Base-by-base conservation (phyloP, 2,888 invertebrate genomes). In the Melinaea menophilus region DNA sequence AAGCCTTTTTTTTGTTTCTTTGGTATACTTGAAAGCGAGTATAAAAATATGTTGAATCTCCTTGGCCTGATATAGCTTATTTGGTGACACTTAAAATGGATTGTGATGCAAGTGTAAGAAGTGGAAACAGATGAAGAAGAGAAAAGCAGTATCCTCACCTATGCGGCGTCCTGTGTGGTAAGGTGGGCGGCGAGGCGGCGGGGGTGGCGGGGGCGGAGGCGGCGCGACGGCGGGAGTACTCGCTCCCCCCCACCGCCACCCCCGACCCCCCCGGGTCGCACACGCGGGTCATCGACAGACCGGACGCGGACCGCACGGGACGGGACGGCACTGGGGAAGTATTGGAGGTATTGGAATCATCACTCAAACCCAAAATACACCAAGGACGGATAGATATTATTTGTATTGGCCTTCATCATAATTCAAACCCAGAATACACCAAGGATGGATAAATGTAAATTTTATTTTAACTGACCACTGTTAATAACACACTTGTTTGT, bases 141-240 rank as follows among this genome's bases (percentile, higher is more conserved):
- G 41, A 41, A 2, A 51, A 31, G 51, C 22, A 51, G 11, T 1
- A 51, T 22, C 4, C 31, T 73, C 65, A 88, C 89, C 89, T 86
- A 68, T 88, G 86, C 22, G 78, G 76, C 22, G 83, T 80, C 54
- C 92, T 80, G 64, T 91, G 88, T 33, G 96, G 96, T 47, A 95
- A 95, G 47, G 93, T 91, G 58, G 96, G 95, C 56, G 96, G 96
- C 54, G 95, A 95, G 46, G 93, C 87, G 61, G 93, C 92, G 0
- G 95, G 96, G 13, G 95, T 95, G 48, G 92, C 91, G 22, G 95
- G 95, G 51, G 95, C 95, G 12, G 95, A 95, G 58, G 94, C 93
- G 11, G 93, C 93, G 34, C 93, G 86, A 66, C 93, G 73, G 67
- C 93, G 75, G 67, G 92, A 81, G 90, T 92, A 88, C 82, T 92